Base-by-base conservation (phyloP, 1,140 invertebrate genomes). In the Drosophila kanapiae region DNA sequence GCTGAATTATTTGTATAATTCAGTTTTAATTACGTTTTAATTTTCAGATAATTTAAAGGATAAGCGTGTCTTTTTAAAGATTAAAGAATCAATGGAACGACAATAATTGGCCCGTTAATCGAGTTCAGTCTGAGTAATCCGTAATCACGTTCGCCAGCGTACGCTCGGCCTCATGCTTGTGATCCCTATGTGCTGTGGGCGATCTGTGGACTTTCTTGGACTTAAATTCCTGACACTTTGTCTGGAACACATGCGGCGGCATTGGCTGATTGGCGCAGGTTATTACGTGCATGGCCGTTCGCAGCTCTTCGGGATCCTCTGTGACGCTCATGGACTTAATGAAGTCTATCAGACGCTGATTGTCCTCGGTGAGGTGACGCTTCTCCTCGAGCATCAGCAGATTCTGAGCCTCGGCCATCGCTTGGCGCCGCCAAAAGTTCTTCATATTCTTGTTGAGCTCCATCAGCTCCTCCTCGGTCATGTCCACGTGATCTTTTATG, bases 321-420 rank as follows among this genome's bases (percentile, higher is more conserved):
- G 82, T 86, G 45, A 92, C 92, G n/a, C 75, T 91, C 82, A 91
- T 84, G 1, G 74, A 79, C 53, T 87, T 90, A 38, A 92, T 91
- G 23, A 90, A 87, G 23, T 92, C 60, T 10, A 80, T 70, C n/a
- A 91, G 78, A 1, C 78, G 76, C 40, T 92, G 61, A 58, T 92
- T 92, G 47, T 92, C 91, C 31, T 82, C 80, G 8, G 76, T 75
- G 11, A 92, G 49, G 11, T 59, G 40, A 9, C 38, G 64, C 54
- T 92, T 92, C 42, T 91, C 85, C 62, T 84, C 64, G 2, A 82
- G 51, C 43, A 92, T 49, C 37, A 92, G 37, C 10, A 92, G 9
- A 31, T 91, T 91, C 14, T 92, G 91, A 1, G 78, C 75, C 45
- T 83, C 74, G 3, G 79, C 91, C 72, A 91, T 78, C 13, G 82